These are phyloP conservation scores for Lasioglossum marginatum DNA, from an alignment of 2,888 invertebrate species.

Conservation along the genomic window DNA sequence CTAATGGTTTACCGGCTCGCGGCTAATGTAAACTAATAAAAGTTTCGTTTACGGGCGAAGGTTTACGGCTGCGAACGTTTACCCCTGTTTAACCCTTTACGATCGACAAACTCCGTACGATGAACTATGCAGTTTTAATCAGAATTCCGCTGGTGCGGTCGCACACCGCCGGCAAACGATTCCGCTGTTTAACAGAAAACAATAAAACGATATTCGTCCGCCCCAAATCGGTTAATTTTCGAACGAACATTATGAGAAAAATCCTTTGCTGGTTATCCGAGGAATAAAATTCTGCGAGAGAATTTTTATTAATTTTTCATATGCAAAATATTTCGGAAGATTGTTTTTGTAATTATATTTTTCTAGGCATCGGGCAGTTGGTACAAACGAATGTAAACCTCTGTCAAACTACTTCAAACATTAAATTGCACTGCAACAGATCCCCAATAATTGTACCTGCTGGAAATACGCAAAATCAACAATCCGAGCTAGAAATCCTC, in stretches of 20 bases:
- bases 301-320: neutral
- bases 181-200: neutral
- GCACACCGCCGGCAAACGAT: neutral
- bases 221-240: neutral
- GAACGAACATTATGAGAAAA: neutral
- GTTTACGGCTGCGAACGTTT: constrained; percentile 13
- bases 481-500: no score
- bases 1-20: neutral
- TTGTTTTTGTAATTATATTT: neutral
- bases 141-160: neutral
- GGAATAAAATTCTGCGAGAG: neutral
- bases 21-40: constrained; percentile 19
- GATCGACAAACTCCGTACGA: constrained; percentile 7
- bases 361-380: neutral
- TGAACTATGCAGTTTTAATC: constrained; percentile 16
- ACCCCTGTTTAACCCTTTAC: constrained; percentile 12
- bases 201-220: neutral
- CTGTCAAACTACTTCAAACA: neutral
- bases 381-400: neutral
- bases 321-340: neutral
- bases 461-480: no score
- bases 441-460: no score
- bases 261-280: neutral
- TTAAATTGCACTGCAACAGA: no score
- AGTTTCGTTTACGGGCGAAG: neutral